phyloP scores from a whole-genome alignment of 1,140 invertebrate genomes.

The Bathynomus jamesi region DNA sequence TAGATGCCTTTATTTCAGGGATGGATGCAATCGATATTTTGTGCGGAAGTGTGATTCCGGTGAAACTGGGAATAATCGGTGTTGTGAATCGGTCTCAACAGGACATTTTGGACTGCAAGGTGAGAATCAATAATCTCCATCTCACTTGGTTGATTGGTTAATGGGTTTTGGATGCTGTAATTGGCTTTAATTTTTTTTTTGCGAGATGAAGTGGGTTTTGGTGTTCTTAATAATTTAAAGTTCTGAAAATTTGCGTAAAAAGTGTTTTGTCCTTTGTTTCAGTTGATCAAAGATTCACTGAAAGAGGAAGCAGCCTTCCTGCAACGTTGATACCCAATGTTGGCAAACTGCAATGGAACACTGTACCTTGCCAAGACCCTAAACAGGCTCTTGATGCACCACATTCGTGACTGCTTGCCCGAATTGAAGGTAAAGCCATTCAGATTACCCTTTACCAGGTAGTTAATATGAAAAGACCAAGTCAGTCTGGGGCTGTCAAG shows the following conservation, averaged over 20 bases:
- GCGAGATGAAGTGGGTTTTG: too few species aligned
- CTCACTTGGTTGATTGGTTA: too few species aligned
- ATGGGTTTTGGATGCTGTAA: too few species aligned
- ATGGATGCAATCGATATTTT: constrained; percentile 98
- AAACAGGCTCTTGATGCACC: constrained; percentile 96
- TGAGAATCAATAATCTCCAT: constrained; percentile 1
- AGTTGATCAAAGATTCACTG: constrained; percentile 66
- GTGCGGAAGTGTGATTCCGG: constrained; percentile 93
- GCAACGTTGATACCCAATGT: constrained; percentile 92
- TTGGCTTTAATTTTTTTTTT: too few species aligned
- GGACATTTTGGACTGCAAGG: constrained; percentile 90
- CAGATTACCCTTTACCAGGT: too few species aligned
- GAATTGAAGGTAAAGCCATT: constrained; percentile 83
- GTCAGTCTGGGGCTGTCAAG: too few species aligned
- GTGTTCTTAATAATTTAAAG: too few species aligned
- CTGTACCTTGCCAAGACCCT: constrained; percentile 93
- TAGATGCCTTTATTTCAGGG: too few species aligned
- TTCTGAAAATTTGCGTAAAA: too few species aligned
- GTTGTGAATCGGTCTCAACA: constrained; percentile 97
- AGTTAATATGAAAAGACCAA: too few species aligned
- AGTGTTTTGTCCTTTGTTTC: too few species aligned
- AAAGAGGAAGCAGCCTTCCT: constrained; percentile 91
- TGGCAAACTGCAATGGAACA: constrained; percentile 94
- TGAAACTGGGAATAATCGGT: constrained; percentile 96
- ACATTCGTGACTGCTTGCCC: constrained; percentile 95